Evolutionary conservation across 1,140 invertebrate genomes (phyloP), one percentile per base, ranked within the genome.

Genomic region (Gonatopus flavifemur): DNA sequence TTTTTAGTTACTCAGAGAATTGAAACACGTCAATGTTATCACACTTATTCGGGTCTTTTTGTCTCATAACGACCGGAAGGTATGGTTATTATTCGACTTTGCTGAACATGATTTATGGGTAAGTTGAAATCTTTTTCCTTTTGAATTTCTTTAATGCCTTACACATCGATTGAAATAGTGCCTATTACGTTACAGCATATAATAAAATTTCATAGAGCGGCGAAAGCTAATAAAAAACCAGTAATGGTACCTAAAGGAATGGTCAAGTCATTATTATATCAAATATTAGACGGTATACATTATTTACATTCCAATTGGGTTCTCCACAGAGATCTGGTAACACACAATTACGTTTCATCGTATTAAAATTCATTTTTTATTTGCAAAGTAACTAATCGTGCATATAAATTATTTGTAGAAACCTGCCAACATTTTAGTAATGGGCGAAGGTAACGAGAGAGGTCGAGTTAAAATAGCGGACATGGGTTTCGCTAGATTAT

Each of bases 281-380:
- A 99, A 82, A 99, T 99, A 69, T 80, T 99, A 44, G 95, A 98
- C 83, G 98, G 98, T 33, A 99, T 99, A 70, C 94, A 98, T 80
- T 99, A 99, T 83, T 82, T 99, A 64, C 98, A 99, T 84, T 93
- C 93, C 52, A 99, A 99, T 78, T 99, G 98, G 98, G 96, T 99
- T 49, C 81, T 99, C 25, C 98, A 99, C 78, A 86, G 97, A 80
- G 97, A 99, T 86, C 82, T 98, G 82, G 90, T 93, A 82, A 84
- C 4, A 22, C 19, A 39, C 16, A n/a, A 39, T 22, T n/a, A 15
- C 16, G 16, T 37, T 37, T 8, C 9, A 5, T 1, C 12, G 19
- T 12, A 18, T 20, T 6, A 15, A 12, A 10, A 16, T 30, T 13
- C 4, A 3, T 3, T 12, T 38, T 32, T n/a, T 21, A 37, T 40